Evolutionary conservation across 2,113 vertebrate genomes (phyloP).

Genomic region (Psilopogon haemacephalus): DNA sequence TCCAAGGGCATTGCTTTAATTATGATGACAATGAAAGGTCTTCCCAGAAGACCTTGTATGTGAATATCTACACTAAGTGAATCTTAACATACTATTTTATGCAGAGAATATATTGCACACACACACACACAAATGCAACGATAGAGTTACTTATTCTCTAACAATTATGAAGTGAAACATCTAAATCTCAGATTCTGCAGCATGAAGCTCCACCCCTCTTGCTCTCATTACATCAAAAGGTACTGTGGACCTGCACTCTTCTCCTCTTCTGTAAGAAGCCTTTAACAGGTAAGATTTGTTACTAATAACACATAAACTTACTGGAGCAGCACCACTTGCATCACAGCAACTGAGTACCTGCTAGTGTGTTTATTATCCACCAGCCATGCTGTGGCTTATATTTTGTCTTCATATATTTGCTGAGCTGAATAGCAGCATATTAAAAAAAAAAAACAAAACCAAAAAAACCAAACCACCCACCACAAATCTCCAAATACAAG

Average conservation of each 20-base stretch:
- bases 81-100: not conserved
- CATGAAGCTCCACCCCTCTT: not conserved
- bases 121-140: not conserved
- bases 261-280: not conserved
- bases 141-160: not conserved
- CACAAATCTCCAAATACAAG: too few species aligned
- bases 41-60: not conserved
- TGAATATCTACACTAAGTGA: not conserved
- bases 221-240: accelerated
- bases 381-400: not conserved
- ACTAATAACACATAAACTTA: not conserved
- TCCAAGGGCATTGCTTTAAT: not conserved
- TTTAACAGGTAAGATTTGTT: not conserved
- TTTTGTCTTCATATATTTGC: not conserved
- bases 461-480: too few species aligned
- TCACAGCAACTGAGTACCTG: not conserved
- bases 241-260: not conserved
- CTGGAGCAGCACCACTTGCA: not conserved
- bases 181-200: not conserved
- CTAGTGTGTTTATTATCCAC: not conserved
- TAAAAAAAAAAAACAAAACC: not conserved
- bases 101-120: not conserved
- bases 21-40: not conserved
- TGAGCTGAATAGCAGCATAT: constrained; percentile 6
- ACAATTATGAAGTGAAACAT: not conserved